A percentile compares a stretch with the other conserved stretches of the same genome.
Evolutionary conservation across 2,888 invertebrate species (phyloP).

Genomic region (Teleiodes luculella): DNA sequence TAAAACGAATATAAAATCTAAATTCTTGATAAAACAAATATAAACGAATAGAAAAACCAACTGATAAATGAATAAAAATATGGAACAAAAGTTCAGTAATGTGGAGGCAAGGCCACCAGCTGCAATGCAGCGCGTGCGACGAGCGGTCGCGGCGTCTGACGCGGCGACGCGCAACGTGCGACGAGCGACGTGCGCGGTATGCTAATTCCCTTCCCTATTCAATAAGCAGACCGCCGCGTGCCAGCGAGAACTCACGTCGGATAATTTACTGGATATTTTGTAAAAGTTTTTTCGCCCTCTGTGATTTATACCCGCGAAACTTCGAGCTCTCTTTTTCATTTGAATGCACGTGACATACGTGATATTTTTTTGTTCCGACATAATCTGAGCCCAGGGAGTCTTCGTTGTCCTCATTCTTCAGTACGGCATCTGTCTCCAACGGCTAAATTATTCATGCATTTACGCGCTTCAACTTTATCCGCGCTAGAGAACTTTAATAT

Average conservation of each 20-base stretch:
- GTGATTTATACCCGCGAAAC: slow-evolving; percentile 78
- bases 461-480: slow-evolving; percentile 67
- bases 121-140: slow-evolving; percentile 14
- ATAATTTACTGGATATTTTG: slow-evolving; percentile 79
- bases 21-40: not conserved
- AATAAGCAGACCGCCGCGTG: slow-evolving; percentile 77
- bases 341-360: slow-evolving; percentile 78
- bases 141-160: slow-evolving; percentile 18
- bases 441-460: slow-evolving; percentile 75
- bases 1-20: too few relatives aligned
- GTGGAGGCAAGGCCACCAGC: too few relatives aligned
- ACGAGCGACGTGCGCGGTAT: slow-evolving; percentile 72
- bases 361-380: slow-evolving; percentile 75
- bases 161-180: slow-evolving; percentile 29
- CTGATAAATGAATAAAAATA: too few relatives aligned
- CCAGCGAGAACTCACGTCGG: slow-evolving; percentile 77
- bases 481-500: slow-evolving; percentile 58
- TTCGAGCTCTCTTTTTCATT: slow-evolving; percentile 77
- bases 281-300: slow-evolving; percentile 77
- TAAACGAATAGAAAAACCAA: too few relatives aligned
- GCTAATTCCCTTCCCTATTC: slow-evolving; percentile 74
- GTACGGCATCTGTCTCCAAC: slow-evolving; percentile 66
- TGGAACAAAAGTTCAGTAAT: too few relatives aligned
- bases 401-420: slow-evolving; percentile 66
- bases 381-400: slow-evolving; percentile 63